These are phyloP conservation scores for Limnephilus auricula DNA, from an alignment of 2,888 invertebrate genomes.

Conservation along the genomic window DNA sequence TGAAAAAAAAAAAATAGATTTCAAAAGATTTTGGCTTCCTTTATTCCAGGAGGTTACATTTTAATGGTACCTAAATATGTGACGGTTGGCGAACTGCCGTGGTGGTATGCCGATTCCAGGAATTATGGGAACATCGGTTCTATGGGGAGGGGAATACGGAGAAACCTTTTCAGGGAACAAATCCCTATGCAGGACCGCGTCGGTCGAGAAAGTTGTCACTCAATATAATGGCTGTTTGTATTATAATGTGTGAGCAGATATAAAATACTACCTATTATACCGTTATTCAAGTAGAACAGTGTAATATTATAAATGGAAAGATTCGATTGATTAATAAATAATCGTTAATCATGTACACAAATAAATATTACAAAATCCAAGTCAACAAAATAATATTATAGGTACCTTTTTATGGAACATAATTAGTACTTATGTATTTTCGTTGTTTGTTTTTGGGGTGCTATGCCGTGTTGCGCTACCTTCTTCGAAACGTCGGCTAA, in stretches of 20 bases:
- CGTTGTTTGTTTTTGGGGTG: no score
- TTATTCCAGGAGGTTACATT: background rate
- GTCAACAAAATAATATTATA: no score
- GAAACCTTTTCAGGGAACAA: conserved; percentile 39
- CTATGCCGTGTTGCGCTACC: no score
- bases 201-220: conserved; percentile 32
- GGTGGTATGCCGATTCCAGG: conserved; percentile 19
- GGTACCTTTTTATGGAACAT: no score
- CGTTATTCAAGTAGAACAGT: background rate
- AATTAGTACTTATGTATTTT: no score
- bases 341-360: background rate
- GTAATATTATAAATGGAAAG: background rate
- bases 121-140: conserved; percentile 29
- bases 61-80: background rate
- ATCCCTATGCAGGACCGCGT: conserved; percentile 22
- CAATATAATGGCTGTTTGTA: background rate
- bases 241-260: background rate
- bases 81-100: background rate
- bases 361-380: no score
- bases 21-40: background rate
- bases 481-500: no score
- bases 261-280: background rate
- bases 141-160: conserved; percentile 6
- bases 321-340: background rate
- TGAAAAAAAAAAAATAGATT: background rate